Percentiles rank a stretch among this genome's conserved stretches.
These are phyloP conservation scores for Hippocampus abdominalis DNA, from an alignment of 2,113 vertebrate species.

Conservation along the genomic window DNA sequence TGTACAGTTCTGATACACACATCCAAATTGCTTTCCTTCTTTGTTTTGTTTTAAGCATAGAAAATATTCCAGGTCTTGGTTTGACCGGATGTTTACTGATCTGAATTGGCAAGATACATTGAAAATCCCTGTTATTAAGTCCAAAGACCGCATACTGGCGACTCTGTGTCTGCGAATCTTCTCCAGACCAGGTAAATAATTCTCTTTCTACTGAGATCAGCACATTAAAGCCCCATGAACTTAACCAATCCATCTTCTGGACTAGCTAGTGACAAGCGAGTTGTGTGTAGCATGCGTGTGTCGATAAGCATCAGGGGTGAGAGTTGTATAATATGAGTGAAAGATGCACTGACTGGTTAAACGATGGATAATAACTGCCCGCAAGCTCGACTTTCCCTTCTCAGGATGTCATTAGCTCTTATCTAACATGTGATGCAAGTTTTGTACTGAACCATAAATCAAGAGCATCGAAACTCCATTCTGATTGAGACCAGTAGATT, in stretches of 20 bases:
- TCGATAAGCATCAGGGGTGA: conserved; percentile 31
- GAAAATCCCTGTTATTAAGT: background rate
- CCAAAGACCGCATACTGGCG: background rate
- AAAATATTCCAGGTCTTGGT: background rate
- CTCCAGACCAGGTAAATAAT: conserved; percentile 11
- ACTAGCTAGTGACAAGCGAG: conserved; percentile 18
- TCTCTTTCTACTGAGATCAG: conserved; percentile 22
- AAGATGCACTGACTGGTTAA: conserved; percentile 17
- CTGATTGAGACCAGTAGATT: conserved; percentile 12
- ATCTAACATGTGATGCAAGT: conserved; percentile 15
- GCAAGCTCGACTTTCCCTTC: conserved; percentile 4
- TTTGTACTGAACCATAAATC: conserved; percentile 19
- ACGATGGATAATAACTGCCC: background rate
- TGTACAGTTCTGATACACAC: background rate
- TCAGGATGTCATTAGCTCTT: conserved; percentile 7
- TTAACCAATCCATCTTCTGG: conserved; percentile 26
- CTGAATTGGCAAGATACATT: background rate
- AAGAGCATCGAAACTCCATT: background rate
- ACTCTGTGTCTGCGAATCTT: background rate
- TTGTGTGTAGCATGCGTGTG: conserved; percentile 5
- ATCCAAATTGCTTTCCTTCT: background rate
- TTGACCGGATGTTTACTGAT: background rate
- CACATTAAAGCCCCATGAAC: conserved; percentile 11
- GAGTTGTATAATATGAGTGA: conserved; percentile 33
- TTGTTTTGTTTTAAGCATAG: background rate